Conservation (phyloP, 2,888 invertebrate genomes). For the Caenorhabditis becei region DNA sequence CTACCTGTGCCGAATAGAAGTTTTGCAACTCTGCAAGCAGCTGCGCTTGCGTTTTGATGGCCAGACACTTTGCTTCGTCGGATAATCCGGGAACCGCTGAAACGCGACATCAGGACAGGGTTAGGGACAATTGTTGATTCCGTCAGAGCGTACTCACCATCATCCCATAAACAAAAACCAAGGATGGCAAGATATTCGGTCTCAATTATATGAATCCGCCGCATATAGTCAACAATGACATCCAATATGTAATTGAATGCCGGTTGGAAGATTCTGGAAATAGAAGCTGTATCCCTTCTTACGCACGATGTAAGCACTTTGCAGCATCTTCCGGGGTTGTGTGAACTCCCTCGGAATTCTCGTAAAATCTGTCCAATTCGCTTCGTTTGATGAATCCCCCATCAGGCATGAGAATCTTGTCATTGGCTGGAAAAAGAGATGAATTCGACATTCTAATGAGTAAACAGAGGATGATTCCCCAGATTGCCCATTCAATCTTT, state of each 20-base stretch:
- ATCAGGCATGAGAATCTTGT: constrained; percentile 78
- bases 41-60: constrained; percentile 71
- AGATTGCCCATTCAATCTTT: too few relatives aligned
- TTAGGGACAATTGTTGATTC: not conserved
- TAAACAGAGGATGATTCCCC: too few relatives aligned
- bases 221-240: constrained; percentile 77
- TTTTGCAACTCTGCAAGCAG: constrained; percentile 75
- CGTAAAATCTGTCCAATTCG: constrained; percentile 76
- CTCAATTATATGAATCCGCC: constrained; percentile 72
- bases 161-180: constrained; percentile 79
- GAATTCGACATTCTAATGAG: too few relatives aligned
- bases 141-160: constrained; percentile 63
- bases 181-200: constrained; percentile 75
- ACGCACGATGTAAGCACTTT: constrained; percentile 54
- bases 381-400: constrained; percentile 76
- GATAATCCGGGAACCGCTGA: constrained; percentile 69
- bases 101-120: constrained; percentile 24
- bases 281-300: not conserved
- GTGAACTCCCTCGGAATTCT: constrained; percentile 72
- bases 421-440: constrained; percentile 69
- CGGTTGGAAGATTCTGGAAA: constrained; percentile 75
- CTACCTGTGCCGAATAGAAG: constrained; percentile 64
- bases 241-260: constrained; percentile 77
- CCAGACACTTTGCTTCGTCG: constrained; percentile 63
- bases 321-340: constrained; percentile 75